A percentile compares a stretch with the other conserved stretches of the same genome.
Conservation (phyloP, 1,140 invertebrate species). For the Adoxophyes honmai region DNA sequence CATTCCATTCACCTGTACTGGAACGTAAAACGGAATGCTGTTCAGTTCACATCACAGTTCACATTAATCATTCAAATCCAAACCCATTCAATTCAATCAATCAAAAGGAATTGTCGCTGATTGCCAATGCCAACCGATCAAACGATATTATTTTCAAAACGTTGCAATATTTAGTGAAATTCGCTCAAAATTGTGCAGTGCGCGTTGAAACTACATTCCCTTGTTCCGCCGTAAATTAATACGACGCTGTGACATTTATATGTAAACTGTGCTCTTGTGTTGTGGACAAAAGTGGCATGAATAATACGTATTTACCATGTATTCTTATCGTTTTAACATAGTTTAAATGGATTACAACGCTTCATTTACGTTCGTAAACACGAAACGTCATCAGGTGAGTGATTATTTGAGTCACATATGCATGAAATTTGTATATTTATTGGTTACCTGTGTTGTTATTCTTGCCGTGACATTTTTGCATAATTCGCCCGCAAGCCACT, state of each 20-base stretch:
- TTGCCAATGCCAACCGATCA: slow-evolving; percentile 14
- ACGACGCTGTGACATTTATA: not conserved
- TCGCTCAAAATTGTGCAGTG: not conserved
- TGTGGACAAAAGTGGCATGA: not conserved
- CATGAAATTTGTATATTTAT: not conserved
- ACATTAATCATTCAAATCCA: slow-evolving; percentile 6
- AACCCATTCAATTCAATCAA: not conserved
- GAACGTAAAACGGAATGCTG: not conserved
- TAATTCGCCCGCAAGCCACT: not conserved
- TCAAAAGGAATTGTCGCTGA: slow-evolving; percentile 10
- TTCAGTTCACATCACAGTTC: too few species aligned
- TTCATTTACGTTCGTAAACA: slow-evolving; percentile 11
- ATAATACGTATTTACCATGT: slow-evolving; percentile 1
- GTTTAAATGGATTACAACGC: slow-evolving; percentile 12
- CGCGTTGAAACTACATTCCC: not conserved
- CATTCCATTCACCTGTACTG: not conserved
- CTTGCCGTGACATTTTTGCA: not conserved
- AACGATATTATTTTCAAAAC: slow-evolving; percentile 10
- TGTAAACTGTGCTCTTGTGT: not conserved
- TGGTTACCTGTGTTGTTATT: not conserved
- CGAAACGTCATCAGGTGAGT: slow-evolving; percentile 10
- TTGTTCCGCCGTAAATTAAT: not conserved
- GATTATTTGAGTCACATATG: not conserved
- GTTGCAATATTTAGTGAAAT: not conserved
- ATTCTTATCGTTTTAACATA: slow-evolving; percentile 12